Evolutionary conservation across 2,113 vertebrate genomes (phyloP), one percentile per base, ranked within the genome.

Genomic region (Pituophis catenifer): DNA sequence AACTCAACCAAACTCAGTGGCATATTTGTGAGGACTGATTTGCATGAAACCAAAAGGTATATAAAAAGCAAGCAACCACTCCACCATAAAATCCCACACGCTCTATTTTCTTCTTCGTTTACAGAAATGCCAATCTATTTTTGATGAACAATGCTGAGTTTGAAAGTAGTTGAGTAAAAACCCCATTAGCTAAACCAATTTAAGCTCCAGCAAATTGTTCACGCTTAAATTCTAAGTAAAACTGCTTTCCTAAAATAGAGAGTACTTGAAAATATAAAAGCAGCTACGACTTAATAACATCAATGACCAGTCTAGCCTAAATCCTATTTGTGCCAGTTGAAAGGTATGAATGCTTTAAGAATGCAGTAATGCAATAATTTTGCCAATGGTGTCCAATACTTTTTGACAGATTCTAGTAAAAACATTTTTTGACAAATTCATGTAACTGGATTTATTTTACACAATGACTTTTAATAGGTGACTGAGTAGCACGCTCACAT

Each of bases 31-130:
- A 94, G 92, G 95, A 94, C 1, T 33, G 50, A 86, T 92, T 94
- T 54, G 81, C 54, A 92, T 52, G 55, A 70, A 92, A 93, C 26
- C 9, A 57, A 21, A 21, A 29, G 54, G 44, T 86, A 53, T 58
- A 95, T 92, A 89, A 94, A 94, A 94, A 94, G 92, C 93, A 94
- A 95, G 94, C 54, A 95, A 94, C 52, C 86, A 57, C 85, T 29
- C 57, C 86, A 93, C 88, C 94, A 94, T 87, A 90, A 94, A 94
- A 94, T 15, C 13, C 23, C 5, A 50, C 15, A 58, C 58, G 86
- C 93, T 89, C 93, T 91, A 94, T 95, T 96, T 95, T 95, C 54
- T 96, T 89, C 33, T 92, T 19, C 0, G 88, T 94, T 92, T 95
- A 94, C 23, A 88, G 90, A 85, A 93, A 89, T 87, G 90, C 0